These are phyloP conservation scores for Drosophila bocki DNA, from an alignment of 1,140 invertebrate species.

Conservation along the genomic window DNA sequence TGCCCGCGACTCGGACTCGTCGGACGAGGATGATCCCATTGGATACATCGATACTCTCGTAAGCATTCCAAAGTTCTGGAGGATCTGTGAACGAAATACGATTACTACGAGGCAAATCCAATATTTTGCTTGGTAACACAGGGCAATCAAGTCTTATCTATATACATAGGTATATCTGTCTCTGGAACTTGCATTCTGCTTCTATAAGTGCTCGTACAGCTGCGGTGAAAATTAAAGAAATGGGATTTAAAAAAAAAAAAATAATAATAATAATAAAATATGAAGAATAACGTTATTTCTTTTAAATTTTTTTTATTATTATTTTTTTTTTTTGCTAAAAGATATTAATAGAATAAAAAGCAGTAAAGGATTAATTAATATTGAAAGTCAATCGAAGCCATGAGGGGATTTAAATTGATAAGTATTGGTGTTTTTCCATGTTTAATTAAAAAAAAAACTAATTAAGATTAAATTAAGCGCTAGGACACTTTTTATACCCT, in stretches of 20 bases:
- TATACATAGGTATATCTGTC: constrained; percentile 5
- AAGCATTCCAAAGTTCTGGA: constrained; percentile 74
- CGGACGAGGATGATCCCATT: constrained; percentile 86
- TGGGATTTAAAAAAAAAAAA: background rate
- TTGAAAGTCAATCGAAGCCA: background rate
- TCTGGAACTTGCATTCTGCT: constrained; percentile 4
- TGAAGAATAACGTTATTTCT: no score
- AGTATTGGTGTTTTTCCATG: background rate
- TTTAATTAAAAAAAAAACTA: background rate
- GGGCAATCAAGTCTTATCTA: constrained; percentile 8
- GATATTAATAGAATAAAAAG: background rate
- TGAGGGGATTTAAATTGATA: background rate
- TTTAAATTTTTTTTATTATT: background rate
- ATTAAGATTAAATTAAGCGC: background rate
- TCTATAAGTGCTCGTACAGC: background rate
- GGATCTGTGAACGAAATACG: background rate
- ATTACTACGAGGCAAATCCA: background rate
- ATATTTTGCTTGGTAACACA: constrained; percentile 2
- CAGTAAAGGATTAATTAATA: background rate
- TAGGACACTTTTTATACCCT: no score
- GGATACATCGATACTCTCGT: constrained; percentile 88
- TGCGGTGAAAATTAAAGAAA: background rate
- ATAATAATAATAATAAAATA: background rate
- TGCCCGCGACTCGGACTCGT: constrained; percentile 86
- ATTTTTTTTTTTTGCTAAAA: background rate